A percentile compares a stretch with the other conserved stretches of the same genome.
Conservation (phyloP, 2,888 invertebrate genomes). For the Tinea pellionella region DNA sequence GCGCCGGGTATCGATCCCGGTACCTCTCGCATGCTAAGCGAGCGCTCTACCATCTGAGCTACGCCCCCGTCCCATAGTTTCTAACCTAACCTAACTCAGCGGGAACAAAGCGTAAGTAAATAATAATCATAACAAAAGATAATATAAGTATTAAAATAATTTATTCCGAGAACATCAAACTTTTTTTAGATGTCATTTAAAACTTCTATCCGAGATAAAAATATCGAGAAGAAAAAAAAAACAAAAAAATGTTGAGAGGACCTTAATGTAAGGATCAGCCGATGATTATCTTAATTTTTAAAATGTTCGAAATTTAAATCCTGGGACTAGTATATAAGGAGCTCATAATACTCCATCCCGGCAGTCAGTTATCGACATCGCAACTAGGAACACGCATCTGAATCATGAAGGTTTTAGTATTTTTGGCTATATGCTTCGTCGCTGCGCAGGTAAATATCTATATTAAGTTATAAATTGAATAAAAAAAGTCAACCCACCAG, state of each 20-base stretch:
- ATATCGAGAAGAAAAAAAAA: not conserved
- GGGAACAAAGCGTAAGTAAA: too few relatives aligned
- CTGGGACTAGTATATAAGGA: slow-evolving; percentile 15
- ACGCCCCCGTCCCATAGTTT: too few relatives aligned
- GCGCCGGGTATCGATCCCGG: slow-evolving; percentile 69
- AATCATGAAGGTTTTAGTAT: slow-evolving; percentile 49
- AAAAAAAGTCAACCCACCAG: too few relatives aligned
- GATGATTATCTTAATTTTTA: slow-evolving; percentile 8
- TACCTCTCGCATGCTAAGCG: slow-evolving; percentile 70
- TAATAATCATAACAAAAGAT: too few relatives aligned
- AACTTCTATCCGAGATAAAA: too few relatives aligned
- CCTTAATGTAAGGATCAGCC: not conserved
- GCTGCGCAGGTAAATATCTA: slow-evolving; percentile 48
- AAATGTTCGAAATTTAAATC: slow-evolving; percentile 10
- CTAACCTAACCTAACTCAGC: too few relatives aligned
- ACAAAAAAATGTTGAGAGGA: not conserved
- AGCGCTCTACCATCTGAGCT: slow-evolving; percentile 71
- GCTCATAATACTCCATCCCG: not conserved
- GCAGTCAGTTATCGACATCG: slow-evolving; percentile 7
- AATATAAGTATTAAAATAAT: too few relatives aligned
- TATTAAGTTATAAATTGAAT: too few relatives aligned
- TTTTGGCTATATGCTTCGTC: slow-evolving; percentile 49
- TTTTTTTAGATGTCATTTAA: too few relatives aligned
- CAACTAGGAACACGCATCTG: not conserved
- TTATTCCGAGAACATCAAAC: too few relatives aligned